Evolutionary conservation across 2,888 invertebrate species (phyloP).

Genomic region (Philereme vetulata): DNA sequence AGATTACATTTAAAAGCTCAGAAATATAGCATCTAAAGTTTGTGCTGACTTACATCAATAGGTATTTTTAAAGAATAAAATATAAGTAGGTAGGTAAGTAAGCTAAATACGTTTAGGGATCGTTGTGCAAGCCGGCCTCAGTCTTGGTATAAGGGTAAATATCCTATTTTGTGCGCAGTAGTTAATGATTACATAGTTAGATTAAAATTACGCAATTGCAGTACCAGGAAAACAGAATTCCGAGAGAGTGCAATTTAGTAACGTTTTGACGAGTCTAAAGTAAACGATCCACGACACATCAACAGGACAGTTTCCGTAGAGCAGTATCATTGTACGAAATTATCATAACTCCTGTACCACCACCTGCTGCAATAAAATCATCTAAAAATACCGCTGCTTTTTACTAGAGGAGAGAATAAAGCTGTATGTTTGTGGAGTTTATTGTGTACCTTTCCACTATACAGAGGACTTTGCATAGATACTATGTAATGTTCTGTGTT

Average conservation of each 20-base stretch:
- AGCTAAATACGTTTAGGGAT: no score
- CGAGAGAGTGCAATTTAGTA: constrained; percentile 10
- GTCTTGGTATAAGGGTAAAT: no score
- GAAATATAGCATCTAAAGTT: no score
- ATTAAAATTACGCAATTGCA: not conserved
- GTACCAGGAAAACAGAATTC: constrained; percentile 3
- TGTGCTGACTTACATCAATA: no score
- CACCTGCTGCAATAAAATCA: constrained; percentile 47
- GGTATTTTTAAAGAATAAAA: no score
- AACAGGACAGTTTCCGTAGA: constrained; percentile 29
- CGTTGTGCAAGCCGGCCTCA: no score
- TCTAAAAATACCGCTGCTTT: constrained; percentile 47
- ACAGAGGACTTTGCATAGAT: constrained; percentile 1
- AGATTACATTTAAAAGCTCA: no score
- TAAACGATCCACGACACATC: constrained; percentile 10
- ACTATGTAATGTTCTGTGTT: constrained; percentile 5
- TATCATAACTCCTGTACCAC: constrained; percentile 30
- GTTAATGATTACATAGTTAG: no score
- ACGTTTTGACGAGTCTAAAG: constrained; percentile 8
- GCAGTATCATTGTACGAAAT: constrained; percentile 29
- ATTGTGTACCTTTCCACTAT: constrained; percentile 35
- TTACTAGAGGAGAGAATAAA: constrained; percentile 44
- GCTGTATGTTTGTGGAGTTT: constrained; percentile 47
- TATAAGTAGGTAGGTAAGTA: no score
- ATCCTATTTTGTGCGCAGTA: no score